Evolutionary conservation across 2,797 vertebrate species (phyloP), one percentile per base, ranked within the genome.

Genomic region (Lutjanus argentimaculatus): DNA sequence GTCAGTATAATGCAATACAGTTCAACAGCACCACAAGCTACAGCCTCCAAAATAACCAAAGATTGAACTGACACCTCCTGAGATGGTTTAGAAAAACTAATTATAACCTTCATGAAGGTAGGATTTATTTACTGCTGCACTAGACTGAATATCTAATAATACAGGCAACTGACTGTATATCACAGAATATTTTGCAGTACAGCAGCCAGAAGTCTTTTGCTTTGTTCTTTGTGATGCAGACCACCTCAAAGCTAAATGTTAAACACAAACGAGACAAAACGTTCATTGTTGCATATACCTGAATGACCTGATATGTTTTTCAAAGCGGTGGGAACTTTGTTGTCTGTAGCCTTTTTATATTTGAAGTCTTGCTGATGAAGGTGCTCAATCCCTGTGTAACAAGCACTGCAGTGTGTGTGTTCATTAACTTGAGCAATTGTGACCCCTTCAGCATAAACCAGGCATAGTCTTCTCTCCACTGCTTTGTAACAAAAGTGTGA

Each of bases 361-460:
- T 59, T 66, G 14, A 63, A 19, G 51, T 67, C 51, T 57, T 79
- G 64, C 62, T 85, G 70, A 83, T 84, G 45, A 75, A 65, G 36
- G 22, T 71, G 46, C 46, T 82, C 59, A 51, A 49, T 76, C 42
- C 8, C 45, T 48, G 7, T 69, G 59, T 53, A 72, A 66, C 40
- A 45, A 57, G 55, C 42, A 45, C 69, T 67, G 82, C 52, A 68
- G 40, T 64, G 56, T 42, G 25, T 48, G 40, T 61, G 7, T 70
- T 67, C 30, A 36, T 76, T 85, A 84, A 67, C 73, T 86, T 86
- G 74, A 81, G 73, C 90, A 88, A 91, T 76, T 90, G 89, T 91
- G 91, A 94, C 92, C 84, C 90, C 92, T 90, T 90, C 90, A 91
- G 93, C 66, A 56, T 77, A 59, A 84, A 81, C 5, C 58, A 21